phyloP scores from a whole-genome alignment of 2,797 vertebrate species.

The Myotis vivesi region DNA sequence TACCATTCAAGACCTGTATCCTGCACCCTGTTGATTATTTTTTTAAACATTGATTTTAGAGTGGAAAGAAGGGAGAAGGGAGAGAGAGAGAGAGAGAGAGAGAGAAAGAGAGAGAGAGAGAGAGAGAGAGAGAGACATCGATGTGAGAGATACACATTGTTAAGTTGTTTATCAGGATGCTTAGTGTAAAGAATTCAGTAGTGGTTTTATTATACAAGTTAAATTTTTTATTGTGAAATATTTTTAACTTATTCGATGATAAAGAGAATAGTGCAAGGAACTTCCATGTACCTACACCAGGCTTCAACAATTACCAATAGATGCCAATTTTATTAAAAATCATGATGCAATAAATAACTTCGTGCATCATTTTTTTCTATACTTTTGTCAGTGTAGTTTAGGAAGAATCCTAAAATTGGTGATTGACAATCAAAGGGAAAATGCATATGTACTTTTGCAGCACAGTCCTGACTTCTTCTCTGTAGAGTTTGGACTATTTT shows the following conservation, averaged over 20 bases:
- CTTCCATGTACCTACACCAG: not conserved
- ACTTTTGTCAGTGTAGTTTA: not conserved
- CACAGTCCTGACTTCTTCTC: not conserved
- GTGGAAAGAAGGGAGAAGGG: too few species aligned
- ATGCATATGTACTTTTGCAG: not conserved
- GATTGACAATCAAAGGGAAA: not conserved
- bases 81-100: too few species aligned
- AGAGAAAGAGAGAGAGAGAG: too few species aligned
- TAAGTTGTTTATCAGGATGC: too few species aligned
- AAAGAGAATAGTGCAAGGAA: not conserved
- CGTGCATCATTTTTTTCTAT: not conserved
- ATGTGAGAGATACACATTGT: too few species aligned
- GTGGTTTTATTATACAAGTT: too few species aligned
- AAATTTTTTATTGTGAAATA: not conserved
- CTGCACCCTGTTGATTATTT: not conserved
- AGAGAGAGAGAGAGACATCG: too few species aligned
- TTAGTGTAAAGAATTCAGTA: too few species aligned
- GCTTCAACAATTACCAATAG: not conserved
- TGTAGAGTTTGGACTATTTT: not conserved
- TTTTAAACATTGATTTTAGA: too few species aligned
- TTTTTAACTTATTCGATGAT: not conserved
- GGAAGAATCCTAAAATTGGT: not conserved
- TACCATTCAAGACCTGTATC: not conserved
- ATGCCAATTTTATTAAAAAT: not conserved
- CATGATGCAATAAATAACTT: not conserved